Conservation (phyloP, 2,888 invertebrate genomes). For the Xestia sexstrigata region DNA sequence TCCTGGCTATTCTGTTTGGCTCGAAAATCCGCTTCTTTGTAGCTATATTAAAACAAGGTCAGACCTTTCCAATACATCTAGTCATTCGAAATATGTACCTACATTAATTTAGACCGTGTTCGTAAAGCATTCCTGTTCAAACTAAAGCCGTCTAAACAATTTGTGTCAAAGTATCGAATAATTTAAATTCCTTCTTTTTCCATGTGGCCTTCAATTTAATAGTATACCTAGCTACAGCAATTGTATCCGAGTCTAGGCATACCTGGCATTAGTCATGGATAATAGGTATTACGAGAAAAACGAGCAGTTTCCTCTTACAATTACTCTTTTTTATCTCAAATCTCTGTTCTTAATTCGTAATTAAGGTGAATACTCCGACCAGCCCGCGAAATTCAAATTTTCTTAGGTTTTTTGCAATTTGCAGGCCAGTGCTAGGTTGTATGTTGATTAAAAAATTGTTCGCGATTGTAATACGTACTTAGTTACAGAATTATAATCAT, state of each 20-base stretch:
- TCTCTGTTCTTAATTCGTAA: background rate
- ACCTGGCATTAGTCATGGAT: constrained; percentile 42
- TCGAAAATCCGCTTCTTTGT: background rate
- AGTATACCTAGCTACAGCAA: constrained; percentile 22
- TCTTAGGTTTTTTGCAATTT: too few relatives aligned
- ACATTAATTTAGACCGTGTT: background rate
- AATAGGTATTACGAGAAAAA: constrained; percentile 40
- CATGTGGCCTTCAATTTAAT: constrained; percentile 46
- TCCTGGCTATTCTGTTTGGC: background rate
- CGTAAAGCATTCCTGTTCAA: background rate
- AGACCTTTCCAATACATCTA: background rate
- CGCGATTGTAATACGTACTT: too few relatives aligned
- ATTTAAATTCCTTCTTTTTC: constrained; percentile 30
- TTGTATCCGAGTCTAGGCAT: constrained; percentile 31
- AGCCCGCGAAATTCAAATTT: too few relatives aligned
- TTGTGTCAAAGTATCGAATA: constrained; percentile 35
- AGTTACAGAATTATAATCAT: too few relatives aligned
- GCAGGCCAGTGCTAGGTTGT: too few relatives aligned
- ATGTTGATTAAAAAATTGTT: too few relatives aligned
- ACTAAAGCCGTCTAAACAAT: constrained; percentile 20
- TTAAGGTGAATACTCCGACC: too few relatives aligned
- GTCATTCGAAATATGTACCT: background rate
- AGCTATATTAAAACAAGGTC: too few relatives aligned
- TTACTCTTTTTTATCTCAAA: background rate
- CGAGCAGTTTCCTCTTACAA: constrained; percentile 31